Conservation (phyloP, 2,888 invertebrate species). For the Eupithecia vulgata region DNA sequence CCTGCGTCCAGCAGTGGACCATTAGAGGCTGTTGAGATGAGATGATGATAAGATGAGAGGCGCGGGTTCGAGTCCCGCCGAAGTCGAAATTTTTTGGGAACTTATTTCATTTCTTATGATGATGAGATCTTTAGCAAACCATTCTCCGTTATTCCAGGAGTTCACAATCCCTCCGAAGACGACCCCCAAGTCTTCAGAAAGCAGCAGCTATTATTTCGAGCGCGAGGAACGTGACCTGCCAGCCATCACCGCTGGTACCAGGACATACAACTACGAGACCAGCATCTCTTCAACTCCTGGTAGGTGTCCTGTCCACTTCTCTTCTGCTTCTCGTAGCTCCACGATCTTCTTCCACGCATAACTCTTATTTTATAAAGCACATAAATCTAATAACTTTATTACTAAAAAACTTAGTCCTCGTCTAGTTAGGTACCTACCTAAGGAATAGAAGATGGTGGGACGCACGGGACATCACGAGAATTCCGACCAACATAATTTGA, state of each 20-base stretch:
- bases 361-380: too few species aligned
- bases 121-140: background rate
- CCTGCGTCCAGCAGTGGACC: too few species aligned
- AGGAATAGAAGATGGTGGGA: too few species aligned
- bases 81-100: too few species aligned
- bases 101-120: too few species aligned
- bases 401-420: too few species aligned
- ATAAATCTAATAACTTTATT: too few species aligned
- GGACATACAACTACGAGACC: conserved; percentile 75
- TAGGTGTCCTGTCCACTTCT: conserved; percentile 38
- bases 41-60: too few species aligned
- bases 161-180: conserved; percentile 71
- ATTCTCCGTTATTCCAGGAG: conserved; percentile 61
- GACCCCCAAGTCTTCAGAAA: conserved; percentile 67
- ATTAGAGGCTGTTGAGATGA: too few species aligned
- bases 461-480: background rate
- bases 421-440: background rate
- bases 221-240: conserved; percentile 74
- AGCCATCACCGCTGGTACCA: conserved; percentile 63
- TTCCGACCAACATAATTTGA: background rate
- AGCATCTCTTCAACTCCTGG: conserved; percentile 68
- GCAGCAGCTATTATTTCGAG: conserved; percentile 74
- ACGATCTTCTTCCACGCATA: background rate
- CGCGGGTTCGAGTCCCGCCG: too few species aligned
- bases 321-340: background rate